Evolutionary conservation across 2,113 vertebrate species (phyloP).

Genomic region (Numida meleagris): DNA sequence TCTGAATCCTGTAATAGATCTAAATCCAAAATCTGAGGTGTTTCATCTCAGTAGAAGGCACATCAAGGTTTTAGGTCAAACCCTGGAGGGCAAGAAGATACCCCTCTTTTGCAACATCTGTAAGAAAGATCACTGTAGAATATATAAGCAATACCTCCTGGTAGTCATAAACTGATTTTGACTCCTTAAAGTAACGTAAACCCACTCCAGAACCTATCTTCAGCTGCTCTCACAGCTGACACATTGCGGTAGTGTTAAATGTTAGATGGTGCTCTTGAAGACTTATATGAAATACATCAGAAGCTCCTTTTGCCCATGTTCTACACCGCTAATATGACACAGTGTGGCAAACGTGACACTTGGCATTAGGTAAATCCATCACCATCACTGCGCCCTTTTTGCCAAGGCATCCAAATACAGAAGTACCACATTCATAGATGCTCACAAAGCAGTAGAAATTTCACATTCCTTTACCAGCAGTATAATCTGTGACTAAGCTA

Average conservation of each 20-base stretch:
- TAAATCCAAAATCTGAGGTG: neutral
- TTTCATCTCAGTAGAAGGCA: neutral
- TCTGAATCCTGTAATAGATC: neutral
- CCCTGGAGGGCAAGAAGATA: neutral
- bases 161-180: neutral
- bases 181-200: neutral
- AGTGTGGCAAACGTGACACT: neutral
- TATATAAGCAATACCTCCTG: neutral
- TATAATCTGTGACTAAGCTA: slow-evolving; percentile 45
- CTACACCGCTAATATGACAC: neutral
- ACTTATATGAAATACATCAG: neutral
- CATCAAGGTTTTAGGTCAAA: neutral
- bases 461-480: slow-evolving; percentile 21
- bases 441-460: neutral
- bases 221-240: neutral
- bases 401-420: neutral
- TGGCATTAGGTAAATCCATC: neutral
- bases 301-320: neutral
- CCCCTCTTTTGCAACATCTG: neutral
- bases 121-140: neutral
- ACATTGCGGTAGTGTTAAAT: neutral
- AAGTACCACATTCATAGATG: neutral
- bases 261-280: neutral
- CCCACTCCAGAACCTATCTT: neutral
- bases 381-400: neutral